Base-by-base conservation (phyloP, 1,140 invertebrate genomes). In the Ladona fulva region DNA sequence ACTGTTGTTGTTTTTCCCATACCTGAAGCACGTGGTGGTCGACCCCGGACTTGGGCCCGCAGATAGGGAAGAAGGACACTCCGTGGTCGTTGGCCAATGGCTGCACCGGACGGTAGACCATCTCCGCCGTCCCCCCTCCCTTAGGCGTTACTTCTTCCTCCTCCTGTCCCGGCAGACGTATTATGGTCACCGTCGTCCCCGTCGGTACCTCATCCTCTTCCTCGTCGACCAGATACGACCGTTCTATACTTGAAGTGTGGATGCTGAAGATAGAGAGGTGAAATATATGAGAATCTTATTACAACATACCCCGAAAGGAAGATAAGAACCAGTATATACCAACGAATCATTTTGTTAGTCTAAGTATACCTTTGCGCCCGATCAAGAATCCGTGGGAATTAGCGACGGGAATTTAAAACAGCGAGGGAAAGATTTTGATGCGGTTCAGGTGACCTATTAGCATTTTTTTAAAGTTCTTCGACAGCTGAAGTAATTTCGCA, bases 71-170 rank as follows among this genome's bases (percentile, higher is more conserved):
- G 84, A 96, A 91, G 77, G 93, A 92, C 74, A 97, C 92, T 0
- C 93, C 93, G 82, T 97, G 95, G 82, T 96, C 95, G 82, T 92
- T 90, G n/a, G 89, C 87, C 52, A 96, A 83, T 0, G 93, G 90
- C 83, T 96, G 93, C 25, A 97, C 92, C 16, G 96, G 95, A 81
- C 91, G 91, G 85, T 96, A 97, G 1, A 90, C 89, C 29, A 37
- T 8, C 77, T 93, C 92, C 78, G 90, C 86, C 83, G 93, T 92
- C n/a, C 19, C 44, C 44, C 44, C 19, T 19, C 44, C 10, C 10
- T 52, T 52, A 19, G 44, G 10, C 44, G 44, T 11, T 19, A 52
- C 44, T 19, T 10, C 44, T 19, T 11, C 44, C 44, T 52, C 44
- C 44, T 52, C 44, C 44, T 52, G 10, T 19, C 44, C 44, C 19